These are phyloP conservation scores for Himalopsyche japonica DNA, from an alignment of 2,888 invertebrate species.

Conservation along the genomic window DNA sequence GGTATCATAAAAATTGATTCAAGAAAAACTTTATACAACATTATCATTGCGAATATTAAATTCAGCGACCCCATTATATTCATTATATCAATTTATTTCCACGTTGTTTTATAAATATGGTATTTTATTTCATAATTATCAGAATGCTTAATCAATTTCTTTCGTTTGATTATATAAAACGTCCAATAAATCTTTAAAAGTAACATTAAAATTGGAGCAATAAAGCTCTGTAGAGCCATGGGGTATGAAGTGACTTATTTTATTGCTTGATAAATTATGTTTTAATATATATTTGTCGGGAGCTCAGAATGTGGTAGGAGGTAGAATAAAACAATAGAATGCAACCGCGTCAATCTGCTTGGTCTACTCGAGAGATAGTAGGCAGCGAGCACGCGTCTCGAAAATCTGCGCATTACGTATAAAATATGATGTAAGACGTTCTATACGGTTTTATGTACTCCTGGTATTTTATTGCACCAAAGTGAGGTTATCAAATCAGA, in stretches of 20 bases:
- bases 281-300: slow-evolving; percentile 39
- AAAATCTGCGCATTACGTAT: slow-evolving; percentile 17
- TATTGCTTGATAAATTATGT: slow-evolving; percentile 37
- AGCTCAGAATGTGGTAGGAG: slow-evolving; percentile 38
- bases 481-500: neutral
- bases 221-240: neutral
- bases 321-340: slow-evolving; percentile 35
- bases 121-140: slow-evolving; percentile 9
- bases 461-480: neutral
- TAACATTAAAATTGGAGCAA: neutral
- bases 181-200: neutral
- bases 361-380: slow-evolving; percentile 19
- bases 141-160: neutral
- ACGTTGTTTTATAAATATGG: too few species aligned
- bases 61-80: too few species aligned
- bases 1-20: too few species aligned
- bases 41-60: too few species aligned
- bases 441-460: neutral
- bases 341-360: slow-evolving; percentile 32
- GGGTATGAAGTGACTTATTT: slow-evolving; percentile 25
- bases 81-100: too few species aligned
- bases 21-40: too few species aligned
- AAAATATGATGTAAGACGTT: slow-evolving; percentile 8
- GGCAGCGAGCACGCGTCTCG: slow-evolving; percentile 15
- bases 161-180: neutral